Conservation (phyloP, 2,113 vertebrate genomes). For the Apodemus speciosus region DNA sequence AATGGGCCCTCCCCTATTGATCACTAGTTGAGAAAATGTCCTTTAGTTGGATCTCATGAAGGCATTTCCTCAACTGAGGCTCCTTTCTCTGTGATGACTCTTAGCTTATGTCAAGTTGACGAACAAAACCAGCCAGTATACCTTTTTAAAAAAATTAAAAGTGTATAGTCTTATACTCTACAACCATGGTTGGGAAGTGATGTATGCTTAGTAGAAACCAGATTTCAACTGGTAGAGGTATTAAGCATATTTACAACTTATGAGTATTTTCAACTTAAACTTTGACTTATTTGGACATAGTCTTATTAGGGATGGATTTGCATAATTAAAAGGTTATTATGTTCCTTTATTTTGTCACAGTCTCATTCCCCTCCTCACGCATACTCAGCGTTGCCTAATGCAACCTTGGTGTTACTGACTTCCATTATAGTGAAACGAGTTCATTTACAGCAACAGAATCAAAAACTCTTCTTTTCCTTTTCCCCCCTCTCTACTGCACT, state of each 20-base stretch:
- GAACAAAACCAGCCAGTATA: too few relatives aligned
- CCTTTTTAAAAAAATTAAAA: constrained; percentile 22
- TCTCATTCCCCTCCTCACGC: not conserved
- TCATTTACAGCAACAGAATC: constrained; percentile 17
- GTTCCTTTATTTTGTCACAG: not conserved
- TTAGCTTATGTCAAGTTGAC: too few relatives aligned
- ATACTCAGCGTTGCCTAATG: not conserved
- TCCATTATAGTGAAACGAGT: constrained; percentile 39
- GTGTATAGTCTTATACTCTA: not conserved
- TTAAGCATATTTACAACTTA: not conserved
- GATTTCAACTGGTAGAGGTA: not conserved
- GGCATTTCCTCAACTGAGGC: too few relatives aligned
- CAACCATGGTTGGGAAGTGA: not conserved
- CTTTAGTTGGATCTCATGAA: too few relatives aligned
- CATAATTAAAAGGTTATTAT: constrained; percentile 22
- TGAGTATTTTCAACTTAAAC: not conserved
- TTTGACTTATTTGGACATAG: not conserved
- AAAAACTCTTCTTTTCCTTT: not conserved
- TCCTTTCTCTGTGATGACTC: too few relatives aligned
- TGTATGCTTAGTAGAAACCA: not conserved
- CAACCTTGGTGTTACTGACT: not conserved
- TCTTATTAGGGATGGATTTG: not conserved
- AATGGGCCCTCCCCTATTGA: too few relatives aligned
- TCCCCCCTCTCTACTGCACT: not conserved
- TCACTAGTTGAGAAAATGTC: too few relatives aligned